These are phyloP conservation scores for Athalia cordata DNA, from an alignment of 2,888 invertebrate species.

Conservation along the genomic window DNA sequence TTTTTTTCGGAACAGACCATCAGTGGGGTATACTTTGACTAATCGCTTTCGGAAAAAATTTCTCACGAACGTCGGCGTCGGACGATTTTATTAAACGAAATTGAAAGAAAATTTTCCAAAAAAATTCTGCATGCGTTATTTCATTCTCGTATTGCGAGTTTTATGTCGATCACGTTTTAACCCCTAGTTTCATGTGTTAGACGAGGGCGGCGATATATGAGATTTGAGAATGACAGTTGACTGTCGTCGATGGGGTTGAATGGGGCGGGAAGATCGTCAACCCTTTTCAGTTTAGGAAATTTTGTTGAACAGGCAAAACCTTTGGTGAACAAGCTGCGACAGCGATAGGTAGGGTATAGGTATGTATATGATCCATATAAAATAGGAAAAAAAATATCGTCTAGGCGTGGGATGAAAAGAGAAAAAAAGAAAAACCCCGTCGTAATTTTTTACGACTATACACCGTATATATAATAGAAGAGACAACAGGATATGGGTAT, in stretches of 20 bases:
- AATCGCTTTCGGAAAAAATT: too few species aligned
- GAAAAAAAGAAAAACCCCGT: not conserved
- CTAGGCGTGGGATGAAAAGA: not conserved
- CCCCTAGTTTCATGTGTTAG: slow-evolving; percentile 18
- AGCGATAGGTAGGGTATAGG: too few species aligned
- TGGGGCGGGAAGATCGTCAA: slow-evolving; percentile 9
- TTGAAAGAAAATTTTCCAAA: not conserved
- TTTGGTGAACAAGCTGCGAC: not conserved
- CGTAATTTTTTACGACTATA: too few species aligned
- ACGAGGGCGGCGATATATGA: slow-evolving; percentile 17
- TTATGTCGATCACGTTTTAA: slow-evolving; percentile 25
- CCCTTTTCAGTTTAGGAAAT: slow-evolving; percentile 23
- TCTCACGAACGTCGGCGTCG: too few species aligned
- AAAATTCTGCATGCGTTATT: not conserved
- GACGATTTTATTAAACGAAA: not conserved
- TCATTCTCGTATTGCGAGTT: not conserved
- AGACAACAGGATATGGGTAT: too few species aligned
- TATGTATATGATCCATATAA: too few species aligned
- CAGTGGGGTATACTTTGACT: too few species aligned
- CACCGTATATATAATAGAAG: too few species aligned
- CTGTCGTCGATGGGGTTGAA: slow-evolving; percentile 3
- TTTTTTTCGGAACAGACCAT: too few species aligned
- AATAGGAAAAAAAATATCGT: not conserved
- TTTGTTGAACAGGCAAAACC: slow-evolving; percentile 27
- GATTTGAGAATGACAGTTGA: slow-evolving; percentile 27